A percentile compares a stretch with the other conserved stretches of the same genome.
These are phyloP conservation scores for Cichlasoma orientale DNA, from an alignment of 2,797 vertebrate species.

Conservation along the genomic window DNA sequence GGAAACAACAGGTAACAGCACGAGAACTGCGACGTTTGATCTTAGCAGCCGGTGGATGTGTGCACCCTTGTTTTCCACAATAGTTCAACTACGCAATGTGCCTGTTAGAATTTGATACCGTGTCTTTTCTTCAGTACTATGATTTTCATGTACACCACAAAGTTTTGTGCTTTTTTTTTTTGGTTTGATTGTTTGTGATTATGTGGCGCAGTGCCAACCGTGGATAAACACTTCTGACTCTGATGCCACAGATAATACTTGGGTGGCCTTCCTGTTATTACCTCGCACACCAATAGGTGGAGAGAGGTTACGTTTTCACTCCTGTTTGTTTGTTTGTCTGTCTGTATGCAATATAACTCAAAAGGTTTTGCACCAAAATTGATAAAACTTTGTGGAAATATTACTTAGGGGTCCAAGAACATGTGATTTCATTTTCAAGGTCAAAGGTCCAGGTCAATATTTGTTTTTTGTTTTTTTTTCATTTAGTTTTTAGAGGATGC, in stretches of 20 bases:
- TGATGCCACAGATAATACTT: constrained; percentile 62
- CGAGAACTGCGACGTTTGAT: background rate
- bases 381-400: no score
- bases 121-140: no score
- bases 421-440: no score
- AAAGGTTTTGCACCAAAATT: no score
- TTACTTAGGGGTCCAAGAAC: no score
- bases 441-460: no score
- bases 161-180: background rate
- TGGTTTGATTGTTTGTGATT: background rate
- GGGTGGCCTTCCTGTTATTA: constrained; percentile 66
- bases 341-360: no score
- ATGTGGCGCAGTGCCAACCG: constrained; percentile 22
- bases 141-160: background rate
- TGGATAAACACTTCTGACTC: constrained; percentile 51
- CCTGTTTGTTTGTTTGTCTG: no score
- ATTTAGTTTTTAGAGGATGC: no score
- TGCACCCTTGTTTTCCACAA: background rate
- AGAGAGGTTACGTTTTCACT: no score
- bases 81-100: background rate
- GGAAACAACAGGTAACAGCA: constrained; percentile 57
- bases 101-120: background rate
- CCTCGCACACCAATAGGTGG: no score
- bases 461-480: no score
- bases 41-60: background rate